A percentile compares a stretch with the other conserved stretches of the same genome.
Conservation (phyloP, 2,113 vertebrate species). For the Psammodynastes pulverulentus region DNA sequence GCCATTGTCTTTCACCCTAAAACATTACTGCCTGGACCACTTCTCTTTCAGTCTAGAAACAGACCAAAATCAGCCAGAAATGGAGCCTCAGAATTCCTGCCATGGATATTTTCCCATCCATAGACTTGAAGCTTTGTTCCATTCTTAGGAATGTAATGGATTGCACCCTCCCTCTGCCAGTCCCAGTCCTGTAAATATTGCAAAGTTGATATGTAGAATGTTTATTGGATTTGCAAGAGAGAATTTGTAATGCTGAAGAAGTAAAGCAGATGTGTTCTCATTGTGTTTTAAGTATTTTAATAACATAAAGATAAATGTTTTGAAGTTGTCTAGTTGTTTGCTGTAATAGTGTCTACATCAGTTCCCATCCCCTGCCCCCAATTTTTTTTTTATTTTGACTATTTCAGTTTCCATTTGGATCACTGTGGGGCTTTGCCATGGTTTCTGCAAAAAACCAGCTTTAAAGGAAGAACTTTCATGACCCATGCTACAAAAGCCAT, state of each 20-base stretch:
- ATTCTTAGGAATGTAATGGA: neutral
- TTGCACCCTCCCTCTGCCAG: neutral
- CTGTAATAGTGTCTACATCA: neutral
- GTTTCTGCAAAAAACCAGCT: slow-evolving; percentile 99
- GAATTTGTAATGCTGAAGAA: neutral
- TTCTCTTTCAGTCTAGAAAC: neutral
- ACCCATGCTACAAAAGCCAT: slow-evolving; percentile 99
- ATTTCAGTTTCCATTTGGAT: slow-evolving; percentile 88
- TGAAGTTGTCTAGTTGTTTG: neutral
- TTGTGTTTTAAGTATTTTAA: neutral
- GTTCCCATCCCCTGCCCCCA: neutral
- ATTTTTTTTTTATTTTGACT: neutral
- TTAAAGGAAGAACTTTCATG: slow-evolving; percentile 98
- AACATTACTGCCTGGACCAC: neutral
- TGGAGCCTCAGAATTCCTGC: neutral
- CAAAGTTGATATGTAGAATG: neutral
- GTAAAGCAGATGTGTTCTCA: neutral
- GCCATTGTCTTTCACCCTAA: neutral
- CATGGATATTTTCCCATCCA: neutral
- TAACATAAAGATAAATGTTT: neutral
- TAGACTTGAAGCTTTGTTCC: neutral
- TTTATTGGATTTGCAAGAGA: neutral
- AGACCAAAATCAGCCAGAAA: neutral
- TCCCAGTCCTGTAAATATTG: neutral
- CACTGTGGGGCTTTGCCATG: slow-evolving; percentile 97